Evolutionary conservation across 2,888 invertebrate species (phyloP), one percentile per base, ranked within the genome.

Genomic region (Drosophila mercatorum): DNA sequence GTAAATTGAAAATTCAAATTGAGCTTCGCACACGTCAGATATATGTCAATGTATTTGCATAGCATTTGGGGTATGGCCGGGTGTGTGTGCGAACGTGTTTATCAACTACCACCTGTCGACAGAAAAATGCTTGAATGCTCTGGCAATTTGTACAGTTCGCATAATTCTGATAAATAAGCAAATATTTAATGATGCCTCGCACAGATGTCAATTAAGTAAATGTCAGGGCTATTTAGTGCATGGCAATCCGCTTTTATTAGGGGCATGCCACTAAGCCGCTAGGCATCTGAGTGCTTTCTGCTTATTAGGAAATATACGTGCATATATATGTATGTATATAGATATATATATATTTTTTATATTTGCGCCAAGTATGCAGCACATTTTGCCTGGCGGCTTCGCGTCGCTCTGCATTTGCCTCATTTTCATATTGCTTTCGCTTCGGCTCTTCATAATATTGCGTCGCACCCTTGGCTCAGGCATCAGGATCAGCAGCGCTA

Each of bases 341-440:
- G n/a, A 41, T 41, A 43, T 11, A 34, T 34, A 34, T 34, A 34
- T 34, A 34, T 51, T 68, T 73, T 69, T 74, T 68, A 65, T 70
- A 65, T 71, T 71, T 66, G 31, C 58, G 65, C 56, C 56, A 65
- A 79, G 75, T 70, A 78, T 70, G 75, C 63, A 66, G 52, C 56
- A 47, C 46, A 66, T 61, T 65, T 68, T 70, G 77, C 58, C 75
- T 52, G 63, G 76, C 80, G 66, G 56, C 41, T 31, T 34, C 34
- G 62, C 71, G 47, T 69, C 49, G 56, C 51, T 61, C 41, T 72
- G 64, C 68, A 73, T 46, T 77, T 69, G 76, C 69, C 70, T 77
- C 83, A 83, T 83, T 88, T 83, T 83, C 87, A 83, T 83, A 88
- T 83, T 88, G 83, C 89, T 79, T 87, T 83, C 66, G 74, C 81